phyloP scores from a whole-genome alignment of 1,140 invertebrate genomes.

The Drosophila baimaii region DNA sequence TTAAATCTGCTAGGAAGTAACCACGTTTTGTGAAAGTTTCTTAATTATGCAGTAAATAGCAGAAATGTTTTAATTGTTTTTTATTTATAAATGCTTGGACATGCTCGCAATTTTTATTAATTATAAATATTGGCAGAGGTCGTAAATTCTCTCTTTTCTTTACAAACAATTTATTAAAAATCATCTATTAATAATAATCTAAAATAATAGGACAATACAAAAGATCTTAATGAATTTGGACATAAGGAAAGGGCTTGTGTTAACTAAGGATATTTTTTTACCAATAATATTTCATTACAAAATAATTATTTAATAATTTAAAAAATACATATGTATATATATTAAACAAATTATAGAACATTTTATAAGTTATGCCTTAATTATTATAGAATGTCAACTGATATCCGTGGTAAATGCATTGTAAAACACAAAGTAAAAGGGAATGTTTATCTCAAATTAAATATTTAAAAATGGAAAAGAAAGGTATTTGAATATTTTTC shows the following conservation, averaged over 20 bases:
- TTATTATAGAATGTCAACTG: background rate
- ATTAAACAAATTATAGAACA: background rate
- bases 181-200: background rate
- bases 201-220: background rate
- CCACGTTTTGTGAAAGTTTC: background rate
- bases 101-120: background rate
- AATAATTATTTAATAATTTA: too few species aligned
- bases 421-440: too few species aligned
- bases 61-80: background rate
- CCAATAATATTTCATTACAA: background rate
- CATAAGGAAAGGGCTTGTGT: background rate
- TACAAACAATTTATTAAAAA: background rate
- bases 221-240: background rate
- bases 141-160: background rate
- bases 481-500: constrained; percentile 6
- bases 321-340: background rate
- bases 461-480: background rate
- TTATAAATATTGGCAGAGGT: background rate
- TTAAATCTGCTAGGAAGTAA: background rate
- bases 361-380: background rate
- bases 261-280: background rate
- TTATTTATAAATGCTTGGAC: background rate
- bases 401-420: background rate
- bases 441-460: too few species aligned
- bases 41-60: background rate